Base-by-base conservation (phyloP, 1,140 invertebrate genomes). In the Macrocentrus cingulum region DNA sequence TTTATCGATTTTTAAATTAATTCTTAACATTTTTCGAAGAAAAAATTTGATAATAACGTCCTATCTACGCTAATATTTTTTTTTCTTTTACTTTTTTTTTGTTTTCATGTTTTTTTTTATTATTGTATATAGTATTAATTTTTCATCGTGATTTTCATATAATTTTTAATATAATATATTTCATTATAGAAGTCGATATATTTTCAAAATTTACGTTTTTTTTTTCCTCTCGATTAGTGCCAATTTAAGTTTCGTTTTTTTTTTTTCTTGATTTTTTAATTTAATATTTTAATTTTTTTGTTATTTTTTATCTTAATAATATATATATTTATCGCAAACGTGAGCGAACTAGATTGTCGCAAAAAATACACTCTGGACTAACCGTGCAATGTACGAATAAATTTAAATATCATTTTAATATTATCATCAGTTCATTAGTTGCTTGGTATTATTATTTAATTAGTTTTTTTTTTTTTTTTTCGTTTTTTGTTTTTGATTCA, bases 21-120 rank as follows among this genome's bases (percentile, higher is more conserved):
- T n/a, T n/a, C n/a, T n/a, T 69, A 72, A 70, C 64, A 68, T 58
- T 71, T 65, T 62, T 70, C 54, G 50, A 66, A 51, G 64, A 72
- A 71, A 74, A 71, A 76, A 77, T 76, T 70, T 72, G 64, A 78
- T 51, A 51, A 51, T 77, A 75, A 73, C 69, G 63, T 67, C 74
- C 75, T 77, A 78, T 71, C 75, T 78, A 78, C 68, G 57, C 76
- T 78, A 77, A 52, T 61, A 0, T 34, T 56, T 63, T 65, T 23
- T 54, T 61, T n/a, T n/a, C n/a, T n/a, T n/a, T n/a, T n/a, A n/a
- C n/a, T n/a, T n/a, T n/a, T n/a, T n/a, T 65, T 34, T 18, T 34
- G 11, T 9, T 15, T 32, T 39, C 60, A 62, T 61, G n/a, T n/a
- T n/a, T n/a, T n/a, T n/a, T n/a, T n/a, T n/a, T n/a, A n/a, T n/a